phyloP scores from a whole-genome alignment of 2,888 invertebrate genomes.

The Lasioglossum marginatum region DNA sequence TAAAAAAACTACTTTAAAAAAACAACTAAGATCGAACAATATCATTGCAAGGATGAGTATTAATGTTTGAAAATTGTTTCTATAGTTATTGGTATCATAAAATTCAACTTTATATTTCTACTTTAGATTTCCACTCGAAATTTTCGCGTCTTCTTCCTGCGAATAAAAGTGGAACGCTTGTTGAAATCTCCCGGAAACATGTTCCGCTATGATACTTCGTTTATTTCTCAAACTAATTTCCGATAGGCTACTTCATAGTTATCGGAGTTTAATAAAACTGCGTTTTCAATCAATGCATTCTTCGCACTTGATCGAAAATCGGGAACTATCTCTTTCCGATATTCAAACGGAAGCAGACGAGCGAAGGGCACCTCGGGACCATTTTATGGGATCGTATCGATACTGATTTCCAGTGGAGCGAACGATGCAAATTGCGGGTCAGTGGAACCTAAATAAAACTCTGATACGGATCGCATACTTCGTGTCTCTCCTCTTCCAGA shows the following conservation, averaged over 20 bases:
- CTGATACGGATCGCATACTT: neutral
- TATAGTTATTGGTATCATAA: neutral
- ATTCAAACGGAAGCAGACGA: neutral
- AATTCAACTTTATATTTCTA: neutral
- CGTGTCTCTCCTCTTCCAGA: neutral
- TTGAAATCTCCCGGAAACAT: neutral
- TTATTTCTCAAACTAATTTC: neutral
- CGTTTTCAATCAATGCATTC: neutral
- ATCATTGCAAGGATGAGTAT: neutral
- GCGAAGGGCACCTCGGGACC: neutral
- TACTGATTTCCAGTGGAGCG: neutral
- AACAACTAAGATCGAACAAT: neutral
- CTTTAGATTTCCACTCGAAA: neutral
- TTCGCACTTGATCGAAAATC: neutral
- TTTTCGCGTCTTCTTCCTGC: neutral
- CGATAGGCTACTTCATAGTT: neutral
- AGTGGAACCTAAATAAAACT: neutral
- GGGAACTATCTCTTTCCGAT: neutral
- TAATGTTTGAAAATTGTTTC: neutral
- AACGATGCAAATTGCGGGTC: neutral
- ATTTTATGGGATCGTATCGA: neutral
- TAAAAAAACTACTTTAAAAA: no score
- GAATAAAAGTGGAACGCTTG: neutral
- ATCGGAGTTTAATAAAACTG: neutral
- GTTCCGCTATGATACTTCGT: neutral